These are phyloP conservation scores for Gobio gobio DNA, from an alignment of 2,113 vertebrate species.

Conservation along the genomic window DNA sequence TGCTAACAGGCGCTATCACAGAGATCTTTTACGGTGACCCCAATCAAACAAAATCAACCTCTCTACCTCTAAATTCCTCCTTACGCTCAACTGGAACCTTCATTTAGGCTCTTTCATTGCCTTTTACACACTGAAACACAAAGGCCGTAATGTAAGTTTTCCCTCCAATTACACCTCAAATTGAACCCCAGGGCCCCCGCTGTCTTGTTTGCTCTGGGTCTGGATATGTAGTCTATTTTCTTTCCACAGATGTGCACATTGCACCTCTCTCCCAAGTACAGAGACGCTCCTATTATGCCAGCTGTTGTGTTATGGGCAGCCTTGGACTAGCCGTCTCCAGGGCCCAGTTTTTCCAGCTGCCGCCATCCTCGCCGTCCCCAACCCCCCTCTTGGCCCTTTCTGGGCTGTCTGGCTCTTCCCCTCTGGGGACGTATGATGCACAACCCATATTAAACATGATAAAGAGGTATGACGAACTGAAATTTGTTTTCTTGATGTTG, in stretches of 20 bases:
- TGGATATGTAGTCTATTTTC: conserved; percentile 47
- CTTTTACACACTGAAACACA: conserved; percentile 20
- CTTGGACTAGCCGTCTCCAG: conserved; percentile 64
- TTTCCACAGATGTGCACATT: conserved; percentile 52
- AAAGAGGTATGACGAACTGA: conserved; percentile 42
- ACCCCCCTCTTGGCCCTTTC: conserved; percentile 22
- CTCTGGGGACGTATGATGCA: conserved; percentile 54
- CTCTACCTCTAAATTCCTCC: not conserved
- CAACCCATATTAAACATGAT: conserved; percentile 58
- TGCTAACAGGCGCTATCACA: not conserved
- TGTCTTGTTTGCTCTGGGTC: conserved; percentile 49
- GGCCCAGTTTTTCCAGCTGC: conserved; percentile 78
- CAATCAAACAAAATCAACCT: conserved; percentile 15
- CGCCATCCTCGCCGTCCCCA: conserved; percentile 7
- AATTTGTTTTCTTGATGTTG: not conserved
- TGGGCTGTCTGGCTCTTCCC: conserved; percentile 59
- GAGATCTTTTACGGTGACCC: not conserved
- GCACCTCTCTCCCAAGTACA: conserved; percentile 23
- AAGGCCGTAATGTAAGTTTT: conserved; percentile 42
- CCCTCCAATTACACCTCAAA: conserved; percentile 58
- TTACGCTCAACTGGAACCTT: conserved; percentile 12
- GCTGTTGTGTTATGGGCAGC: conserved; percentile 68
- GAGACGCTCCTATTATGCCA: conserved; percentile 71
- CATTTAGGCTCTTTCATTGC: not conserved
- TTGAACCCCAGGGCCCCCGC: conserved; percentile 52